Evolutionary conservation across 2,113 vertebrate genomes (phyloP).

Genomic region (Urocynchramus pylzowi): DNA sequence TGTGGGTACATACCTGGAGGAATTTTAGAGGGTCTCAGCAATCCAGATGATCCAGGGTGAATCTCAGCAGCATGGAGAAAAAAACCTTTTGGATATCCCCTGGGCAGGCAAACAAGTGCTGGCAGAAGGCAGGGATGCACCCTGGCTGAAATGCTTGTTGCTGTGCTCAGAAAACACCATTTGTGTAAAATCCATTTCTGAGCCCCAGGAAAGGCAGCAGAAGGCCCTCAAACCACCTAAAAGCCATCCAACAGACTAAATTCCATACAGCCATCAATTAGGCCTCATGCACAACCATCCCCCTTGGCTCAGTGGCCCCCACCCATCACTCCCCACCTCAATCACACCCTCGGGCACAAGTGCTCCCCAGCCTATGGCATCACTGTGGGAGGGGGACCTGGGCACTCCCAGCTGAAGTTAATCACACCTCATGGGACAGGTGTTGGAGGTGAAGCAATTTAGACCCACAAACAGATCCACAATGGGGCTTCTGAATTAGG

Average conservation of each 20-base stretch:
- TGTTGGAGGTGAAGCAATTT: not conserved
- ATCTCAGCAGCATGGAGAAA: not conserved
- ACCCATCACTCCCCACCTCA: rapidly evolving
- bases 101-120: not conserved
- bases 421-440: rapidly evolving
- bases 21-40: not conserved
- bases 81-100: not conserved
- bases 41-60: not conserved
- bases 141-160: not conserved
- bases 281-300: not conserved
- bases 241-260: rapidly evolving
- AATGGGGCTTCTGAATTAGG: not conserved
- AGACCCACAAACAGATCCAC: not conserved
- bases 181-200: not conserved
- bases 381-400: rapidly evolving
- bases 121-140: not conserved
- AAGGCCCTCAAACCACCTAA: not conserved
- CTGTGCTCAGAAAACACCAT: not conserved
- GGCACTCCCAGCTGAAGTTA: not conserved
- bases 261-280: rapidly evolving
- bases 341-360: too few relatives aligned
- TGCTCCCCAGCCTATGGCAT: not conserved
- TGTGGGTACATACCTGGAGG: not conserved
- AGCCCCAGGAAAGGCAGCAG: not conserved
- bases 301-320: rapidly evolving